phyloP scores from a whole-genome alignment of 1,140 invertebrate species.

The Capitella teleta region DNA sequence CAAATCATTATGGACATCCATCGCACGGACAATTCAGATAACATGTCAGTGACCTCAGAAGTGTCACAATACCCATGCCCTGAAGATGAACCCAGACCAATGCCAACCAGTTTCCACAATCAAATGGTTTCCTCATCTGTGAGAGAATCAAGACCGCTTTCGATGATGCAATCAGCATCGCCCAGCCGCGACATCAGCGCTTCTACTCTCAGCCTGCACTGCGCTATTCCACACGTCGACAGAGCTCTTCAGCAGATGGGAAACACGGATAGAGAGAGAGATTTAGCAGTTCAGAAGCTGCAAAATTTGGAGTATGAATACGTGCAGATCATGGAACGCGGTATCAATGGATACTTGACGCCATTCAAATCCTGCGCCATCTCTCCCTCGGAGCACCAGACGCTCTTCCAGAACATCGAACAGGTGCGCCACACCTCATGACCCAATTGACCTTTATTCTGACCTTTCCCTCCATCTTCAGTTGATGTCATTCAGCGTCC shows the following conservation, averaged over 20 bases:
- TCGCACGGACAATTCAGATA: too few relatives aligned
- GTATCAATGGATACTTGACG: background rate
- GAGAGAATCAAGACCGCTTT: background rate
- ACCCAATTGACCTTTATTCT: background rate
- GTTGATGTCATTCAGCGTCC: background rate
- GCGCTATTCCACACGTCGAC: background rate
- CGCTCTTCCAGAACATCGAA: background rate
- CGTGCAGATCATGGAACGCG: background rate
- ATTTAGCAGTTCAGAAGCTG: background rate
- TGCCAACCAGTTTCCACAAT: background rate
- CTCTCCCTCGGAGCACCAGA: background rate
- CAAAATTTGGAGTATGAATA: background rate
- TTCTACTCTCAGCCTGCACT: background rate
- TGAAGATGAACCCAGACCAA: background rate
- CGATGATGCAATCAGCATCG: background rate
- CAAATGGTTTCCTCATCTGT: background rate
- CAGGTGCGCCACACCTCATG: background rate
- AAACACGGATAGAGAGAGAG: background rate
- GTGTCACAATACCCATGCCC: background rate
- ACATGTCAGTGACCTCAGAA: too few relatives aligned
- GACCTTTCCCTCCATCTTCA: background rate
- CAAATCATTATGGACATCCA: background rate
- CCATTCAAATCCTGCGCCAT: background rate
- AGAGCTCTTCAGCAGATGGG: background rate
- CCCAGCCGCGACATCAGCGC: background rate